Evolutionary conservation across 1,140 invertebrate species (phyloP).

Genomic region (Camponotus floridanus): DNA sequence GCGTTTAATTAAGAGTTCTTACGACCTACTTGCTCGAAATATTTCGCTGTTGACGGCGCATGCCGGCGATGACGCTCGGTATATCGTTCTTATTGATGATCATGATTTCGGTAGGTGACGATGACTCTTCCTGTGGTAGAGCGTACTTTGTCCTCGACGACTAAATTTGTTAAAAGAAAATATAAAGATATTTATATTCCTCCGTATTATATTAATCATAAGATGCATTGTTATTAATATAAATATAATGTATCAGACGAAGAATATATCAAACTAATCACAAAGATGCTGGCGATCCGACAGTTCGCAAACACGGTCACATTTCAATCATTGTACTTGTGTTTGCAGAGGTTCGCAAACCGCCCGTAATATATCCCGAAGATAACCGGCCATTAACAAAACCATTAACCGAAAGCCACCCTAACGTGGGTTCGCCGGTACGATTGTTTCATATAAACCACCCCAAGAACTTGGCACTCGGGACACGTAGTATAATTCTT

Average conservation of each 20-base stretch:
- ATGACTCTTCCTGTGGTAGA: slow-evolving; percentile 26
- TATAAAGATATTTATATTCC: neutral
- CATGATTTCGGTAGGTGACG: slow-evolving; percentile 30
- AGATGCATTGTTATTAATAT: neutral
- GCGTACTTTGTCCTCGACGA: neutral
- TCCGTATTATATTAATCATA: neutral
- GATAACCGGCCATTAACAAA: slow-evolving; percentile 65
- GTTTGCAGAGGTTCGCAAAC: slow-evolving; percentile 17
- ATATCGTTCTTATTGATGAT: slow-evolving; percentile 24
- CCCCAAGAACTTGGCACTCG: slow-evolving; percentile 77
- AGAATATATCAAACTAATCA: slow-evolving; percentile 3
- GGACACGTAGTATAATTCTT: slow-evolving; percentile 82
- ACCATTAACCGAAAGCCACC: slow-evolving; percentile 55
- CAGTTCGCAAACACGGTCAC: slow-evolving; percentile 12
- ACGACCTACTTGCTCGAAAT: slow-evolving; percentile 63
- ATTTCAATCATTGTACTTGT: slow-evolving; percentile 29
- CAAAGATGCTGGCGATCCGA: neutral
- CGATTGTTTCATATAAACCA: slow-evolving; percentile 79
- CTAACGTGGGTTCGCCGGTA: slow-evolving; percentile 62
- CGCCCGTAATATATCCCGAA: slow-evolving; percentile 40
- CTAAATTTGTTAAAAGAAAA: slow-evolving; percentile 7
- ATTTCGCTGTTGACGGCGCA: slow-evolving; percentile 52
- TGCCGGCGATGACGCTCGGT: slow-evolving; percentile 6
- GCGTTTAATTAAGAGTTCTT: slow-evolving; percentile 60
- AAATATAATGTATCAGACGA: neutral